Evolutionary conservation across 35 echinoderm and acorn worm genomes (phyloP), one percentile per base, ranked within the genome.

Genomic region (Diadema setosum): DNA sequence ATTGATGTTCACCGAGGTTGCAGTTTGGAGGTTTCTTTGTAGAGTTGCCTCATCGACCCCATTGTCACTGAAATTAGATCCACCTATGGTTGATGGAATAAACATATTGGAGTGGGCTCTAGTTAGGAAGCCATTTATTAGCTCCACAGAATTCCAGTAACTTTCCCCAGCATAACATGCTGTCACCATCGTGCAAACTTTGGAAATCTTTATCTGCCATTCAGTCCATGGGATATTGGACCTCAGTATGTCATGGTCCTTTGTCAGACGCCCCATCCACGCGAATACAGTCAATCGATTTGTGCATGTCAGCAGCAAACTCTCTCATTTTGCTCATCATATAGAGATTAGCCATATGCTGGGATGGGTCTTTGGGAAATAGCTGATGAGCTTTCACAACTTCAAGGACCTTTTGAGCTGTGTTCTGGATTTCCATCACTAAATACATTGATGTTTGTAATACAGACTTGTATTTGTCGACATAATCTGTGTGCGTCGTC

Each of bases 391-490:
- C 24, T 25, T 91, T 91, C 3, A 85, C 89, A 75, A 91, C 59
- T 4, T 82, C 89, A 85, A 80, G 42, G 18, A 42, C 80, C 12
- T 57, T 70, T 33, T 91, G 65, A 48, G 58, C 18, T 34, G 89
- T 91, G 18, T 52, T 91, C 9, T 81, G 2, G 0, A 82, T 84
- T n/a, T 56, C 81, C 80, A 91, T 84, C 1, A 91, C 21, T 11
- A 86, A 35, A 42, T 92, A 74, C 83, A 87, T 87, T 23, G 90
- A 82, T 16, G 84, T 87, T 65, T 87, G 90, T 23, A 92, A 39
- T 1, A 92, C 56, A 30, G 84, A 87, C 24, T 86, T 92, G 63
- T 92, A 92, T 27, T 92, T 92, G 40, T 85, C 85, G 1, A 91
- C 89, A 64, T 91, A 91, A 58, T 91, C 89, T 17, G 89, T 91